phyloP scores from a whole-genome alignment of 1,140 invertebrate genomes.

The Palaemon carinicauda region DNA sequence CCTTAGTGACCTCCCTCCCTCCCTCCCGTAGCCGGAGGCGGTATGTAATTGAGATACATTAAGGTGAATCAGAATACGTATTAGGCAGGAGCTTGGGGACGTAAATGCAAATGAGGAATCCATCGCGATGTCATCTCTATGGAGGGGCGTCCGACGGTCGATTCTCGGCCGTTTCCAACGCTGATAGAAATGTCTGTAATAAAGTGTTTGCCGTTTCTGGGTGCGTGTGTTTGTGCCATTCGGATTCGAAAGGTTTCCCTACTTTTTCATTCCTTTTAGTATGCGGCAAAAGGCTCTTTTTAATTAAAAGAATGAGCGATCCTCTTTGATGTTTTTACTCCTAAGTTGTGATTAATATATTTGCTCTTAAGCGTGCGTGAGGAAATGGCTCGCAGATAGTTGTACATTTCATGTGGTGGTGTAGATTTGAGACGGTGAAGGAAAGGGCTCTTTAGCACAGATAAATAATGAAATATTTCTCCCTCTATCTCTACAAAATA shows the following conservation, averaged over 20 bases:
- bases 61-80: slow-evolving; percentile 52
- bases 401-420: too few species aligned
- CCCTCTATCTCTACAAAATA: too few species aligned
- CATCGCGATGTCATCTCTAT: background rate
- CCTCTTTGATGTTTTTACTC: too few species aligned
- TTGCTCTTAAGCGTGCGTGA: too few species aligned
- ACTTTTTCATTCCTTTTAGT: background rate
- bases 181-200: background rate
- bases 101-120: background rate
- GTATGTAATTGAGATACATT: slow-evolving; percentile 53
- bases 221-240: background rate
- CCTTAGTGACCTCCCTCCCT: background rate
- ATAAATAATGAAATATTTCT: too few species aligned
- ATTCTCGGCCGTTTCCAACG: background rate
- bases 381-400: too few species aligned
- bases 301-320: too few species aligned
- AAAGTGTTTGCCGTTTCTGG: slow-evolving; percentile 29
- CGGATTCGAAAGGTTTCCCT: background rate
- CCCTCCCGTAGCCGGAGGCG: background rate
- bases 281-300: too few species aligned
- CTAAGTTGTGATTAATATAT: too few species aligned
- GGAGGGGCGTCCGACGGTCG: background rate
- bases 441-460: too few species aligned
- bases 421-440: too few species aligned
- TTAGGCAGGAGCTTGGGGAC: background rate